These are phyloP conservation scores for Discoglossus pictus DNA, from an alignment of 2,797 vertebrate species.

Conservation along the genomic window DNA sequence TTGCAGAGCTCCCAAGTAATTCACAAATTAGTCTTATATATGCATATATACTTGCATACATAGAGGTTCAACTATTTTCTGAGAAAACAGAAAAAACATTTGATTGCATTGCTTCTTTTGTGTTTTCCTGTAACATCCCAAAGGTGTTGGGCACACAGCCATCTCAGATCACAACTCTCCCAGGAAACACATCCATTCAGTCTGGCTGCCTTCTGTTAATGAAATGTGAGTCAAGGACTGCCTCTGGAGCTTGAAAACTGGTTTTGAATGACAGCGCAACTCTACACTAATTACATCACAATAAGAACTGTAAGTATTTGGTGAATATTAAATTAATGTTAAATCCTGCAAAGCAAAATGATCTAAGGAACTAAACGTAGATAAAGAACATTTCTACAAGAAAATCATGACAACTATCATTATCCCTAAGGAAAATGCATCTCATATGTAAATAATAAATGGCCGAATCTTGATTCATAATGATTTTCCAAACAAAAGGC, in stretches of 20 bases:
- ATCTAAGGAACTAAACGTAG: conserved; percentile 15
- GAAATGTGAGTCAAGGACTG: conserved; percentile 38
- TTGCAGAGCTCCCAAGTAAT: too few relatives aligned
- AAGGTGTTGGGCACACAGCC: conserved; percentile 50
- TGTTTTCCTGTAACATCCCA: conserved; percentile 36
- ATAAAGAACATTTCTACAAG: not conserved
- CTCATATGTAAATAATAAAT: too few relatives aligned
- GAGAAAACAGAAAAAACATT: conserved; percentile 40
- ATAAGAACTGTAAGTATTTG: conserved; percentile 35
- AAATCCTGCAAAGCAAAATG: conserved; percentile 8
- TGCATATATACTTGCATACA: too few relatives aligned
- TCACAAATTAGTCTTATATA: too few relatives aligned
- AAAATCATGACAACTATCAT: not conserved
- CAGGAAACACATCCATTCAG: conserved; percentile 40
- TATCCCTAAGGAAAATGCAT: too few relatives aligned
- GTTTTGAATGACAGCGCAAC: conserved; percentile 45
- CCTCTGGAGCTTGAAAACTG: conserved; percentile 37
- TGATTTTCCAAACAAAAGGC: too few relatives aligned
- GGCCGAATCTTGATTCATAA: too few relatives aligned
- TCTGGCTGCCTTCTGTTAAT: conserved; percentile 43
- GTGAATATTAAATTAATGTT: conserved; percentile 30
- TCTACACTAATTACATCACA: conserved; percentile 47
- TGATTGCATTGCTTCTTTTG: conserved; percentile 23
- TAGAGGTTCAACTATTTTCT: too few relatives aligned
- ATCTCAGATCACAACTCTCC: conserved; percentile 36